Evolutionary conservation across 2,888 invertebrate species (phyloP), one percentile per base, ranked within the genome.

Genomic region (Invenusta paracnida): DNA sequence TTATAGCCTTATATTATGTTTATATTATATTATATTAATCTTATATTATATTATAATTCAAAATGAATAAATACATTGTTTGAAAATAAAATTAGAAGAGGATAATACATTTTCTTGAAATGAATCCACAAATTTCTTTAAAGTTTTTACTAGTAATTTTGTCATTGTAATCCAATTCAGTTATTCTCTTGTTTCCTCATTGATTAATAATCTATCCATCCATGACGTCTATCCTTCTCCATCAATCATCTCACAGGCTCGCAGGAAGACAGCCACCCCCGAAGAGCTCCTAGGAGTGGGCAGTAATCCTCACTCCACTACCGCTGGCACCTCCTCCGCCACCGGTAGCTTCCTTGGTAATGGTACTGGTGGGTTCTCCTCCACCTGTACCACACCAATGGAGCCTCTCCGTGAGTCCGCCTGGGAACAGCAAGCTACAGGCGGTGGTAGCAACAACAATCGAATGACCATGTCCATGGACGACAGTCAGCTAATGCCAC

Each of bases 281-380:
- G 93, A 94, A 88, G 95, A 95, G 90, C 92, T 95, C 88, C 92
- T 95, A 67, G 95, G 94, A 85, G 89, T 89, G 2, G 88, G 88
- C 23, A 82, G 29, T 2, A 17, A 25, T 67, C 13, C 66, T 29
- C 27, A 84, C 29, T 25, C 82, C 28, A 30, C 11, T 29, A 17
- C 28, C 29, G 29, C 1, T 2, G 2, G 1, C 27, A 2, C 30
- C 13, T 29, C 31, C 82, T 27, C 73, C 73, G 48, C 48, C 48
- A n/a, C n/a, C n/a, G n/a, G n/a, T n/a, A n/a, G n/a, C n/a, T 17
- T 48, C 5, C 17, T 48, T 5, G 5, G 17, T 17, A 48, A 48
- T 17, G 48, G 48, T 48, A 5, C 5, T 17, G 5, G 5, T 17
- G 48, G 48, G 5, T n/a, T n/a, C n/a, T 48, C 48, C 48, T 11